Base-by-base conservation (phyloP, 2,888 invertebrate species). In the Eupithecia subumbrata region DNA sequence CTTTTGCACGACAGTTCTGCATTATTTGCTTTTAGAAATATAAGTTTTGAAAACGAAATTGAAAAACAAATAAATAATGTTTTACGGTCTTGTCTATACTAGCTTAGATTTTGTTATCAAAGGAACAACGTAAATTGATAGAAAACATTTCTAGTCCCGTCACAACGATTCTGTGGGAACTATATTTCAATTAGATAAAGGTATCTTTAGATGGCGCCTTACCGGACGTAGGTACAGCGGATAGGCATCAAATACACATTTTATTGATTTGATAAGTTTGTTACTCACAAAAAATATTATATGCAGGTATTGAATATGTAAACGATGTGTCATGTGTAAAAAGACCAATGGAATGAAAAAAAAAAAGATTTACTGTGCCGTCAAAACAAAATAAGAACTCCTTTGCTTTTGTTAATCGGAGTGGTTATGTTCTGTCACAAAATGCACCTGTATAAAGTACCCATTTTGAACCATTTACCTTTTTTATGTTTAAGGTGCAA, bases 381-480 rank as follows among this genome's bases (percentile, higher is more conserved):
- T 5, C 18, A 30, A 64, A 64, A 25, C n/a, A n/a, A n/a, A n/a
- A n/a, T n/a, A n/a, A n/a, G n/a, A n/a, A n/a, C n/a, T n/a, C 37
- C 18, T 52, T 63, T 52, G 25, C 18, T 73, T 68, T 68, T 68
- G 43, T 73, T 60, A 56, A 73, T 68, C 30, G 40, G 30, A 60
- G 69, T 34, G 63, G 37, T 76, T 74, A 76, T 74, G 74, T 72
- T 68, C 71, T 77, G 77, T 72, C 73, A 70, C 68, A 66, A 72
- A 74, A 69, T 48, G 60, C 74, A 56, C 67, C 64, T 45, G 43
- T 11, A 40, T 52, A 67, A 72, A 73, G 70, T 74, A 71, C 67
- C 69, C 52, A 74, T 63, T 76, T 74, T 71, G 18, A 77, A 68
- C 40, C 70, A 77, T 72, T 75, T 75, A 75, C 70, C 75, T 71